Percentiles rank a stretch among this genome's conserved stretches.
These are phyloP conservation scores for Drosophila meridiana DNA, from an alignment of 2,888 invertebrate species.

Conservation along the genomic window DNA sequence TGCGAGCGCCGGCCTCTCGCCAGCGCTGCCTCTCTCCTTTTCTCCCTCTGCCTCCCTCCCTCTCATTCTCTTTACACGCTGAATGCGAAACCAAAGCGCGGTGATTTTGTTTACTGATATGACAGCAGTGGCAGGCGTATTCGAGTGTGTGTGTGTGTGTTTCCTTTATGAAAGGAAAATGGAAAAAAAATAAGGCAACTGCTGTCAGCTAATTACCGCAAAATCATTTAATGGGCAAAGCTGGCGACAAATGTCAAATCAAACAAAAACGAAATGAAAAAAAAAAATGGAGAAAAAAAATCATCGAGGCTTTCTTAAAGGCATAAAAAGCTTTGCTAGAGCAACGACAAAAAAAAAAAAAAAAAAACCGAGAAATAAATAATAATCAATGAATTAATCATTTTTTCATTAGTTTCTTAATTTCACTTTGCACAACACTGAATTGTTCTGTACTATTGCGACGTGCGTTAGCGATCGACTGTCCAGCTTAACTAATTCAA, in stretches of 20 bases:
- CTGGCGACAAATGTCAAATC: slow-evolving; percentile 6
- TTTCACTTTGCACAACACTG: neutral
- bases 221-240: slow-evolving; percentile 40
- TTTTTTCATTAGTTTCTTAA: neutral
- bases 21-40: neutral
- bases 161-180: slow-evolving; percentile 10
- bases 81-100: slow-evolving; percentile 32
- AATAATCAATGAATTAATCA: neutral
- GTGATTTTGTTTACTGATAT: slow-evolving; percentile 69
- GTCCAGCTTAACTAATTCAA: slow-evolving; percentile 3
- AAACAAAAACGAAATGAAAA: neutral
- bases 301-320: neutral
- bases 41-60: neutral
- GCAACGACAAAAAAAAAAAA: neutral
- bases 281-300: neutral
- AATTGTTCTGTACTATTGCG: neutral
- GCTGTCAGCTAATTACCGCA: slow-evolving; percentile 56
- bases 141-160: slow-evolving; percentile 4
- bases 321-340: too few species aligned
- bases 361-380: neutral
- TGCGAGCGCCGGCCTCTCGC: neutral
- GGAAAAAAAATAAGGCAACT: slow-evolving; percentile 1
- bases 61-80: neutral
- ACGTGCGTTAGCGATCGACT: neutral
- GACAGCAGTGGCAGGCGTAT: slow-evolving; percentile 16